These are phyloP conservation scores for Synergus itoensis DNA, from an alignment of 2,888 invertebrate genomes.

Conservation along the genomic window DNA sequence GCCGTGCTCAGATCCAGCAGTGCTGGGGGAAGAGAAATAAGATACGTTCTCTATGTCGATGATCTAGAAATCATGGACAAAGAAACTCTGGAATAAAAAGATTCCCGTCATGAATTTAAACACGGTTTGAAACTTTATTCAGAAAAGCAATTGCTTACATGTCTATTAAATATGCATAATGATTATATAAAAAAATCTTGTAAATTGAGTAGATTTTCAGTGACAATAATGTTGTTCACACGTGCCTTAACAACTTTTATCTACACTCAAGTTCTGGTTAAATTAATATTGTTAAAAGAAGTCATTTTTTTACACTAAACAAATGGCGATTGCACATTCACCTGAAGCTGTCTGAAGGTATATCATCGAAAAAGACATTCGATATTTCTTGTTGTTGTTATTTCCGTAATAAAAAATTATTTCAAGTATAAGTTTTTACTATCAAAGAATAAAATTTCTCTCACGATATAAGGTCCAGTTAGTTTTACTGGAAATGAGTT, in stretches of 20 bases:
- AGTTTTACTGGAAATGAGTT: neutral
- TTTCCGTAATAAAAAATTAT: neutral
- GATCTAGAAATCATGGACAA: conserved; percentile 67
- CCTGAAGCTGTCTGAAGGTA: neutral
- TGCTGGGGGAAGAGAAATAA: conserved; percentile 70
- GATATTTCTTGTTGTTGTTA: neutral
- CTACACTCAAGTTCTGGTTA: too few species aligned
- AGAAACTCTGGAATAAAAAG: conserved; percentile 49
- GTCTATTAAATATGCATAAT: neutral
- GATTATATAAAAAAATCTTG: neutral
- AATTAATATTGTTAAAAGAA: too few species aligned
- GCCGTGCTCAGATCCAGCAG: conserved; percentile 78
- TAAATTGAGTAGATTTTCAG: too few species aligned
- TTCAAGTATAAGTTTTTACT: neutral
- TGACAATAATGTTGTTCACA: too few species aligned
- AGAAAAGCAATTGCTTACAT: neutral
- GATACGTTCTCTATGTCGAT: conserved; percentile 68
- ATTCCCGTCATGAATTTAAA: neutral
- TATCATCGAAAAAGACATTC: neutral
- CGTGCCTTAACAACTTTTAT: too few species aligned
- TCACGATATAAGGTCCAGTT: neutral
- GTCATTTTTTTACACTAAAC: neutral
- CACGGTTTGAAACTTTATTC: neutral
- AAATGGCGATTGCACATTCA: neutral
- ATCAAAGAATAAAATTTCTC: neutral